Evolutionary conservation across 2,113 vertebrate genomes (phyloP), one percentile per base, ranked within the genome.

Genomic region (Oryzias celebensis): DNA sequence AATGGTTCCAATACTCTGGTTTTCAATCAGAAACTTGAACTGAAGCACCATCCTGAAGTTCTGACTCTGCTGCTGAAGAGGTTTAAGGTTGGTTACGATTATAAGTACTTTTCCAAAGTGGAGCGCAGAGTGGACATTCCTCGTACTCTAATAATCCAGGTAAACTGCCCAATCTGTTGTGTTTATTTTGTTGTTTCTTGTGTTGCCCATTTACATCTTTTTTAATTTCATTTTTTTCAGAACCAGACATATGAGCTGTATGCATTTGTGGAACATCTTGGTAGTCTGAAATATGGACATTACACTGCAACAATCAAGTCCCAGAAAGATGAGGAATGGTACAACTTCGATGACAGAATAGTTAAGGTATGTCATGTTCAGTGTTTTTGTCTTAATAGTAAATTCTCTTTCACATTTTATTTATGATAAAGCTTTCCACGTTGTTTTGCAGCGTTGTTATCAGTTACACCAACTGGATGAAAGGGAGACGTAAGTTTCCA

Each of bases 11-110:
- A 36, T 36, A 12, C 0, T 15, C 13, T 31, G 10, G 28, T 0
- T 52, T 56, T 65, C 2, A 6, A 24, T 23, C 47, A 87, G 85
- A 20, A 1, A 4, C 52, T 1, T 76, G 48, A 20, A 1, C 47
- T 90, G 0, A 58, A 62, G 13, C 3, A 23, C 20, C 78, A 74
- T 54, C 90, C 91, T 53, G 76, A 81, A 2, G 78, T 90, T 43
- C 43, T 92, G 71, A 73, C 62, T 54, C 61, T 92, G 68, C 83
- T 89, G 52, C 73, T 89, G 50, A 92, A 90, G 77, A 85, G 89
- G 58, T 92, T 90, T 75, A 49, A 81, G n/a, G 88, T 90, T 57
- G 57, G 4, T 79, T 85, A 81, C 53, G 0, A 0, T 5, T n/a
- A 5, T 31, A 88, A 80, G 89, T 48, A 17, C 0, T 75, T 80